phyloP scores from a whole-genome alignment of 2,113 vertebrate genomes.

The Natator depressus region DNA sequence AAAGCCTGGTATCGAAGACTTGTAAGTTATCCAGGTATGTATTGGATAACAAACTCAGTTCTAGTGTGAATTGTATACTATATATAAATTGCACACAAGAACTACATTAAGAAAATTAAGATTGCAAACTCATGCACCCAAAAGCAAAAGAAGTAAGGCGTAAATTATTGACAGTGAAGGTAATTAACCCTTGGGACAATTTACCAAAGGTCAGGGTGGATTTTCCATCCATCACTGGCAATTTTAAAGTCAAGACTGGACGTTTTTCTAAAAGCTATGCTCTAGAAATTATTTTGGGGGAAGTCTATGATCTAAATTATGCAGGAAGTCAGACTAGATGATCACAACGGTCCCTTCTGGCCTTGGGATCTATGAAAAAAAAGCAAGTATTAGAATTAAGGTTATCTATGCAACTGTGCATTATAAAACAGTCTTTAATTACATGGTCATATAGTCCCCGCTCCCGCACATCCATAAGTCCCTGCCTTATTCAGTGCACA shows the following conservation, averaged over 20 bases:
- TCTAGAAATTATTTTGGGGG: neutral
- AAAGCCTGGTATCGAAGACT: neutral
- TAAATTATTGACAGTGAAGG: neutral
- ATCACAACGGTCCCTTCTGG: neutral
- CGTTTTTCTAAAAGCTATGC: neutral
- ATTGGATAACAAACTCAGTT: neutral
- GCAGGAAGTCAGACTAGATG: neutral
- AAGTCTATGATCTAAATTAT: neutral
- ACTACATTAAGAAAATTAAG: neutral
- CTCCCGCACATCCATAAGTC: neutral
- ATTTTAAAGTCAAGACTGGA: neutral
- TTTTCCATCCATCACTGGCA: neutral
- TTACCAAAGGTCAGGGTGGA: neutral
- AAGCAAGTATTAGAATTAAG: neutral
- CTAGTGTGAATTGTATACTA: neutral
- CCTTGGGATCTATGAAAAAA: neutral
- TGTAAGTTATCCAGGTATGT: neutral
- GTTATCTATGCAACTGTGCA: neutral
- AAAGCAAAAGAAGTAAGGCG: neutral
- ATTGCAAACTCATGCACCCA: neutral
- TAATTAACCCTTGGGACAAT: neutral
- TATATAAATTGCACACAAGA: neutral
- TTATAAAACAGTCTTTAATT: neutral
- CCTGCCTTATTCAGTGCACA: neutral
- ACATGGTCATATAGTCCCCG: neutral